phyloP scores from a whole-genome alignment of 1,140 invertebrate genomes.

The Odontomachus brunneus region DNA sequence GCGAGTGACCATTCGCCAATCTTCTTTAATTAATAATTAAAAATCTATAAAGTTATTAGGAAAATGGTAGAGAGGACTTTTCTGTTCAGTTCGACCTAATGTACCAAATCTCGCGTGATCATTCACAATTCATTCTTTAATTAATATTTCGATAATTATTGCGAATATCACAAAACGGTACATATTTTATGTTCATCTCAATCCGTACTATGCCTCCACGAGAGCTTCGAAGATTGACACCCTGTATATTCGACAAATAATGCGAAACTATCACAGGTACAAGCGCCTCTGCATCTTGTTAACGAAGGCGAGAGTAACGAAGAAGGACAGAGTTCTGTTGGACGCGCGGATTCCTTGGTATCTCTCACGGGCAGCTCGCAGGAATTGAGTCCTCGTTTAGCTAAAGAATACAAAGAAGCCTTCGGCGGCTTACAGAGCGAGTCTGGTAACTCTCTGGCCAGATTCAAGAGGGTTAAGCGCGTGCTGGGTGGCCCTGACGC shows the following conservation, averaged over 20 bases:
- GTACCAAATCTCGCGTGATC: too few species aligned
- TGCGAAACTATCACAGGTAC: not conserved
- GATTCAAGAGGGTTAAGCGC: constrained; percentile 78
- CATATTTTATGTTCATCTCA: too few species aligned
- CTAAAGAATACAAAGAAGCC: constrained; percentile 66
- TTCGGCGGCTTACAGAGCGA: constrained; percentile 69
- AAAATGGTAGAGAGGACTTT: too few species aligned
- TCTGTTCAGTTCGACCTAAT: too few species aligned
- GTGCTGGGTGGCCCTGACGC: constrained; percentile 32
- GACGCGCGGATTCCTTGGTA: constrained; percentile 11
- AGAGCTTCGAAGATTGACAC: too few species aligned
- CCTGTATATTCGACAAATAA: not conserved
- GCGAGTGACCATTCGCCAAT: too few species aligned
- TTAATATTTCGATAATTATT: too few species aligned
- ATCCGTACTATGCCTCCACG: too few species aligned
- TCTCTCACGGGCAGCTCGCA: constrained; percentile 50
- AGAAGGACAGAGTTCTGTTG: not conserved
- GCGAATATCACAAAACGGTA: too few species aligned
- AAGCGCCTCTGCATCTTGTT: not conserved
- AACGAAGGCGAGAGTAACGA: constrained; percentile 34
- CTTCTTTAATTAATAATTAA: too few species aligned
- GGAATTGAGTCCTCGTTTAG: constrained; percentile 57
- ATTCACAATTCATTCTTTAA: too few species aligned
- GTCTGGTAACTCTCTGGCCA: constrained; percentile 62
- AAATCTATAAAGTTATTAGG: too few species aligned